These are phyloP conservation scores for Melieria crassipennis DNA, from an alignment of 2,888 invertebrate genomes.

Conservation along the genomic window DNA sequence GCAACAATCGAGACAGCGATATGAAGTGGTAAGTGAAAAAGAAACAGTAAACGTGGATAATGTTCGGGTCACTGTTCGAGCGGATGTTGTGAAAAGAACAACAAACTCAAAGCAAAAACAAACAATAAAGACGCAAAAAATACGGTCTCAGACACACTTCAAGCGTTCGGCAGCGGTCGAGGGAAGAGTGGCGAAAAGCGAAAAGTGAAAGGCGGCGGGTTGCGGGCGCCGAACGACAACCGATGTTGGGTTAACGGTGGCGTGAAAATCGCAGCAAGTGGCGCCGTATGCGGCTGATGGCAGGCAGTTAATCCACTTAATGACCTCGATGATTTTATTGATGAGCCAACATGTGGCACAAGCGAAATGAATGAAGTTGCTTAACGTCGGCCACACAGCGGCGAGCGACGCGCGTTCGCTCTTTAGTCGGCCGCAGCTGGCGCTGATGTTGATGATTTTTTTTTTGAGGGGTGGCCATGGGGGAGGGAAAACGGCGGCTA, in stretches of 20 bases:
- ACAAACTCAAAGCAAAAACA: too few species aligned
- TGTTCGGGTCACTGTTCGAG: too few species aligned
- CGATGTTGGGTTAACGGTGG: too few species aligned
- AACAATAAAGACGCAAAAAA: too few species aligned
- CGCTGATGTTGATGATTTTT: background rate
- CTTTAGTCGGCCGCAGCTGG: background rate
- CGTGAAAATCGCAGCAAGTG: background rate
- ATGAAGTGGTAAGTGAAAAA: too few species aligned
- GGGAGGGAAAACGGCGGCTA: background rate
- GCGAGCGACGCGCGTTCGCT: background rate
- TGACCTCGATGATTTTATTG: constrained; percentile 67
- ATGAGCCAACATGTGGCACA: constrained; percentile 56
- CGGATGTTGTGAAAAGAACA: too few species aligned
- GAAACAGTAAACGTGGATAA: too few species aligned
- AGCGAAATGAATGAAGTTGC: background rate
- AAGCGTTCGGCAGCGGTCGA: background rate
- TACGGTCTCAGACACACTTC: too few species aligned
- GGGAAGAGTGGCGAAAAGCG: background rate
- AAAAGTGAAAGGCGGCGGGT: background rate
- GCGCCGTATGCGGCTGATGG: constrained; percentile 22
- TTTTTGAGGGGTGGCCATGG: background rate
- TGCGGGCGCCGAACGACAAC: too few species aligned
- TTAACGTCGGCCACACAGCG: background rate
- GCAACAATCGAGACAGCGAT: too few species aligned
- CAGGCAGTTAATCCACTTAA: constrained; percentile 54